These are phyloP conservation scores for Smittia aterrima DNA, from an alignment of 2,888 invertebrate species.

Conservation along the genomic window DNA sequence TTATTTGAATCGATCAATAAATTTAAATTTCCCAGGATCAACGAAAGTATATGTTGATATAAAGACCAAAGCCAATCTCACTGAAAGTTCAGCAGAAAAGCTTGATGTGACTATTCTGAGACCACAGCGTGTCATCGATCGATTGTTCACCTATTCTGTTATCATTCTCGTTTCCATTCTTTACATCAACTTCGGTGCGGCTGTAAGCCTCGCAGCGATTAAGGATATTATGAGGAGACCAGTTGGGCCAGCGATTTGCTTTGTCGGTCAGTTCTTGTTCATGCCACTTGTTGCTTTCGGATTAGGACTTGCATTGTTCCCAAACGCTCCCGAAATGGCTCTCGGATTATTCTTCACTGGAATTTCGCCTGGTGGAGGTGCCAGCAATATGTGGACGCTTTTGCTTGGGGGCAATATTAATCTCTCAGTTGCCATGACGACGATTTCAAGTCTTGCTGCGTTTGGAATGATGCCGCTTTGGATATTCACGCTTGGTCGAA, in stretches of 20 bases:
- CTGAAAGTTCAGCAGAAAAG: slow-evolving; percentile 46
- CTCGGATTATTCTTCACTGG: slow-evolving; percentile 88
- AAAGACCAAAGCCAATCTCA: slow-evolving; percentile 40
- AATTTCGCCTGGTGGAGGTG: slow-evolving; percentile 89
- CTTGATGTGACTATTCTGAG: slow-evolving; percentile 61
- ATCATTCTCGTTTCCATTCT: slow-evolving; percentile 73
- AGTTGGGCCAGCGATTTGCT: slow-evolving; percentile 74
- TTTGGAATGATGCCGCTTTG: slow-evolving; percentile 81
- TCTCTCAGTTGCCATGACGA: slow-evolving; percentile 93
- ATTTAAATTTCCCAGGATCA: neutral
- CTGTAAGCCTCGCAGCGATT: slow-evolving; percentile 72
- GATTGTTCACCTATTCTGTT: slow-evolving; percentile 71
- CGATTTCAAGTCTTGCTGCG: slow-evolving; percentile 57
- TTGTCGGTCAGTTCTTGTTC: slow-evolving; percentile 73
- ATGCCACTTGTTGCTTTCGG: slow-evolving; percentile 85
- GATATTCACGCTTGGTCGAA: slow-evolving; percentile 81
- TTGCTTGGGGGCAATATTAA: slow-evolving; percentile 89
- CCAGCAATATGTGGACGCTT: slow-evolving; percentile 94
- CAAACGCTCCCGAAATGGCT: slow-evolving; percentile 66
- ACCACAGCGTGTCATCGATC: slow-evolving; percentile 66
- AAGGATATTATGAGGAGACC: slow-evolving; percentile 67
- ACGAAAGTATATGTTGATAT: slow-evolving; percentile 48
- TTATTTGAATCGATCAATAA: neutral
- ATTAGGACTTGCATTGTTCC: slow-evolving; percentile 70
- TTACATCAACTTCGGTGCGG: slow-evolving; percentile 89